phyloP scores from a whole-genome alignment of 2,113 vertebrate genomes.

The Colinus virginianus region DNA sequence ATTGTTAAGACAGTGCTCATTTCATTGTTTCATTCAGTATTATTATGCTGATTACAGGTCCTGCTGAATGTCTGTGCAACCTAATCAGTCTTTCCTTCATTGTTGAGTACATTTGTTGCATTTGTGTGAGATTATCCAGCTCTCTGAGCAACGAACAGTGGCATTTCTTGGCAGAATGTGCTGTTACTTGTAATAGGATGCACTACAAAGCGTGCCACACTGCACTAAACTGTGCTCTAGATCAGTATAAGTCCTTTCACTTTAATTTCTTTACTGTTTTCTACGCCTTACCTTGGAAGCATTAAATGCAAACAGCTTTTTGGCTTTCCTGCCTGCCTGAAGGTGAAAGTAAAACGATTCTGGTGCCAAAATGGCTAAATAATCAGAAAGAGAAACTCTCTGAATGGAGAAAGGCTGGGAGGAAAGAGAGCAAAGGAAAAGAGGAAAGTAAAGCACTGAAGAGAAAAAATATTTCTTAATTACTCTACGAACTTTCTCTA shows the following conservation, averaged over 20 bases:
- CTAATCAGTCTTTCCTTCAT: background rate
- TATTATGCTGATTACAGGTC: background rate
- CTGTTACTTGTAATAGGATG: background rate
- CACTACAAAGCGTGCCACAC: background rate
- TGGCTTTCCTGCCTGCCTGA: slow-evolving; percentile 37
- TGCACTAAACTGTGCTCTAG: background rate
- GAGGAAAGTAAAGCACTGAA: slow-evolving; percentile 37
- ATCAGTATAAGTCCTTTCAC: background rate
- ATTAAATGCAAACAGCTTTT: slow-evolving; percentile 32
- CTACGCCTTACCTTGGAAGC: slow-evolving; percentile 33
- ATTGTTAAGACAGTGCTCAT: background rate
- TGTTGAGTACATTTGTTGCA: background rate
- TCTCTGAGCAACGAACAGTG: background rate
- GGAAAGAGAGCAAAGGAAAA: slow-evolving; percentile 50
- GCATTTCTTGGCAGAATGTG: background rate
- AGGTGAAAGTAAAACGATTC: slow-evolving; percentile 19
- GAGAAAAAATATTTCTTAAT: slow-evolving; percentile 63
- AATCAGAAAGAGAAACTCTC: slow-evolving; percentile 1
- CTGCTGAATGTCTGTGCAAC: background rate
- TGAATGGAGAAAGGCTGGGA: slow-evolving; percentile 14
- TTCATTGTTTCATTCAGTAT: slow-evolving; percentile 11
- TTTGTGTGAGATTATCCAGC: background rate
- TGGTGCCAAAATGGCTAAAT: slow-evolving; percentile 45
- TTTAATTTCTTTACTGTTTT: slow-evolving; percentile 10
- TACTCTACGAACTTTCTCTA: slow-evolving; percentile 36